Percentiles rank a stretch among this genome's conserved stretches.
These are phyloP conservation scores for Aramus guarauna DNA, from an alignment of 2,113 vertebrate genomes.

Conservation along the genomic window DNA sequence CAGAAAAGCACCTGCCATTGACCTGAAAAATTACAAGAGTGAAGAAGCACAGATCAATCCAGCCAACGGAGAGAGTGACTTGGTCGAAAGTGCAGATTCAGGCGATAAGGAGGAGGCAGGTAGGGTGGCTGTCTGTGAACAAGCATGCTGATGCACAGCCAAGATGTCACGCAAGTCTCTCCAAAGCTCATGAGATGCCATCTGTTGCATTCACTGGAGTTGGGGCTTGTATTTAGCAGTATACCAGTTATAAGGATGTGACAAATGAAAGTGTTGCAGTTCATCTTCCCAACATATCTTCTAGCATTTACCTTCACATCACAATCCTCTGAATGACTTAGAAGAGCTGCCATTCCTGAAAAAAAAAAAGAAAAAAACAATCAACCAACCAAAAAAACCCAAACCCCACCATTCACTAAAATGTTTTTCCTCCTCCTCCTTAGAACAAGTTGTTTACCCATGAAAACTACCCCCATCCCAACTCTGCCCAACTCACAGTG, in stretches of 20 bases:
- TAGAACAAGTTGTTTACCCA: not conserved
- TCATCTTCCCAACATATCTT: not conserved
- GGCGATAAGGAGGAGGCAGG: not conserved
- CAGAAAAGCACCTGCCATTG: constrained; percentile 29
- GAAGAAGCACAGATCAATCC: not conserved
- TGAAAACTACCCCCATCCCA: not conserved
- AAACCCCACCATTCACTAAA: not conserved
- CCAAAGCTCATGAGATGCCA: not conserved
- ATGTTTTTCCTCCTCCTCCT: not conserved
- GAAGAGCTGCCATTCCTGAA: not conserved
- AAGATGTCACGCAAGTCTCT: not conserved
- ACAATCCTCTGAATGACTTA: not conserved
- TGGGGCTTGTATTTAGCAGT: not conserved
- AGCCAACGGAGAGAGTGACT: not conserved
- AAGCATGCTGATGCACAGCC: rapidly evolving
- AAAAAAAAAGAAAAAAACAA: too few relatives aligned
- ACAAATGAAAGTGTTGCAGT: not conserved
- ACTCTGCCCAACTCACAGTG: not conserved
- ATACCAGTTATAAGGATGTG: not conserved
- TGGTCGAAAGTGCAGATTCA: not conserved
- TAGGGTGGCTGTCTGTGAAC: not conserved
- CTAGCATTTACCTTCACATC: not conserved
- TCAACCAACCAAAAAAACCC: too few relatives aligned
- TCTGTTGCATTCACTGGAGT: not conserved
- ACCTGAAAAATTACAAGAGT: constrained; percentile 22